These are phyloP conservation scores for Pollachius pollachius DNA, from an alignment of 2,113 vertebrate species.

Conservation along the genomic window DNA sequence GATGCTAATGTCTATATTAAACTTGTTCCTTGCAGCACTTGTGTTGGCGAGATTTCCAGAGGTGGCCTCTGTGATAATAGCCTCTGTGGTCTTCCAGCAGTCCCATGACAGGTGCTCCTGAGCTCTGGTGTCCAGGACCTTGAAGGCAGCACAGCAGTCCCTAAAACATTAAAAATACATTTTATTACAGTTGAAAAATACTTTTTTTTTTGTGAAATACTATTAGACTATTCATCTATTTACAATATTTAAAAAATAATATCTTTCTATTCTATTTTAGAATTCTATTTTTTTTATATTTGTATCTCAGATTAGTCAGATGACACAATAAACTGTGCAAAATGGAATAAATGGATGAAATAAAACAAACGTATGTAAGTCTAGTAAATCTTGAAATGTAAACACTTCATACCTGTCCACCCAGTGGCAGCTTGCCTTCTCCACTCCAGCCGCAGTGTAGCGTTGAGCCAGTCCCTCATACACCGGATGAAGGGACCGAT, in stretches of 20 bases:
- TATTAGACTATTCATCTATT: background rate
- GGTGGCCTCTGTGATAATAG: conserved; percentile 1
- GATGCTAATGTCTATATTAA: background rate
- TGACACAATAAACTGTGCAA: too few species aligned
- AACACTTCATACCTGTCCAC: conserved; percentile 21
- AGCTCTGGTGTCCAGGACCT: background rate
- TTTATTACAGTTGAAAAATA: background rate
- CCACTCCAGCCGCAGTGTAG: conserved; percentile 14
- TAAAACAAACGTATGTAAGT: too few species aligned
- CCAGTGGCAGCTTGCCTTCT: conserved; percentile 27
- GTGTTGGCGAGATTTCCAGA: conserved; percentile 2
- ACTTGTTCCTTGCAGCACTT: conserved; percentile 5
- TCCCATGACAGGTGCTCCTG: background rate
- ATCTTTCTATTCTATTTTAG: too few species aligned
- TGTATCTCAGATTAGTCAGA: too few species aligned
- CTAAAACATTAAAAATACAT: background rate
- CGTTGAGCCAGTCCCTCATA: conserved; percentile 15
- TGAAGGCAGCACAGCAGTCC: conserved; percentile 7
- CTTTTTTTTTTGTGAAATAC: background rate
- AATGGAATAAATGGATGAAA: too few species aligned
- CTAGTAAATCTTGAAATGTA: too few species aligned
- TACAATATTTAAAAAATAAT: too few species aligned
- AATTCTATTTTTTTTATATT: too few species aligned
- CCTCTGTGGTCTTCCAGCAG: conserved; percentile 15
- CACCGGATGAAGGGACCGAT: conserved; percentile 17